Percentiles rank a stretch among this genome's conserved stretches.
Conservation (phyloP, 1,140 invertebrate genomes). For the Intoshia linei region DNA sequence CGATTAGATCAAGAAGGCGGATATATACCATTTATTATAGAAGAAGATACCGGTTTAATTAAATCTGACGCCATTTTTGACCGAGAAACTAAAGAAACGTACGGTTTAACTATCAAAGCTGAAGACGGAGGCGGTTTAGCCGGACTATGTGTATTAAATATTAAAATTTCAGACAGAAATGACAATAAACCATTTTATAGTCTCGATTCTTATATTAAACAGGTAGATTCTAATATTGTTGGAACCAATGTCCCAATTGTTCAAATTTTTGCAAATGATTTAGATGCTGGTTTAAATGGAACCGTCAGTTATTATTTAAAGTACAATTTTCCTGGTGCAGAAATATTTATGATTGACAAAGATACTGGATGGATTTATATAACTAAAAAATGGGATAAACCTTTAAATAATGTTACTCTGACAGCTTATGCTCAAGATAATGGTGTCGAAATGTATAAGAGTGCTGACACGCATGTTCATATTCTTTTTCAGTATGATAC, state of each 20-base stretch:
- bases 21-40: constrained; percentile 5
- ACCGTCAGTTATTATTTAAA: constrained; percentile 6
- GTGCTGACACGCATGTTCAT: too few species aligned
- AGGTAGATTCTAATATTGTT: constrained; percentile 84
- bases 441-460: too few species aligned
- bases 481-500: too few species aligned
- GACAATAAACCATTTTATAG: constrained; percentile 80
- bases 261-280: constrained; percentile 42
- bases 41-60: constrained; percentile 4
- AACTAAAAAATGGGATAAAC: constrained; percentile 1
- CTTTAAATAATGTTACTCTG: constrained; percentile 31
- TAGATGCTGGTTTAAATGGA: constrained; percentile 6
- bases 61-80: constrained; percentile 30
- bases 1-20: constrained; percentile 5
- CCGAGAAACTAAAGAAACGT: constrained; percentile 66
- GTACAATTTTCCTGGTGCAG: constrained; percentile 4
- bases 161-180: constrained; percentile 73
- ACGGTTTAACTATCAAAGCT: constrained; percentile 54
- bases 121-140: constrained; percentile 84
- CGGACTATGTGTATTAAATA: constrained; percentile 69
- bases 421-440: constrained; percentile 25
- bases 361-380: constrained; percentile 6
- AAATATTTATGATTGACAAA: constrained; percentile 5
- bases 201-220: constrained; percentile 58
- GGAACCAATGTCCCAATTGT: constrained; percentile 78